Conservation (phyloP, 23 tunicate species). For the Aplidium turbinatum region DNA sequence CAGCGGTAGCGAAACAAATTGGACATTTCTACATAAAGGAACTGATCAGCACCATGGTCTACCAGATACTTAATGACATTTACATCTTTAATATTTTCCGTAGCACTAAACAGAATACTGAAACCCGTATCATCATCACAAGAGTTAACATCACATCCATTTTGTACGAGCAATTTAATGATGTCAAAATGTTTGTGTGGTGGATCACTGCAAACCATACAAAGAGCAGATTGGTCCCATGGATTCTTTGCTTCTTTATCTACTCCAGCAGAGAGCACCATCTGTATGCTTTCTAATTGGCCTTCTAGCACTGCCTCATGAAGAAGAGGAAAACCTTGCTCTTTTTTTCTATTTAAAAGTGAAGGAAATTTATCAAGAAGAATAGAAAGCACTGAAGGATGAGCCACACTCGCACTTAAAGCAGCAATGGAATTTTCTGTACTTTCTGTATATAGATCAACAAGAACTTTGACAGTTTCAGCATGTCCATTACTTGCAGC, state of each 20-base stretch:
- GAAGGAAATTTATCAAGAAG: constrained; percentile 16
- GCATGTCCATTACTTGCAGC: constrained; percentile 47
- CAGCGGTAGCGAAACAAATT: no score
- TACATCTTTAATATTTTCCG: no score
- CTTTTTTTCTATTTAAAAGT: not conserved
- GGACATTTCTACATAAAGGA: no score
- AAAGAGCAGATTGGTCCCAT: constrained; percentile 34
- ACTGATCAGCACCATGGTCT: constrained; percentile 36
- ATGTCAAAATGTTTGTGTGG: constrained; percentile 3
- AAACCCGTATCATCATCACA: constrained; percentile 38
- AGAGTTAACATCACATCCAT: constrained; percentile 45
- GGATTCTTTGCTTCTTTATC: constrained; percentile 29
- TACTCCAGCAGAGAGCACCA: constrained; percentile 8
- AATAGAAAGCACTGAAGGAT: constrained; percentile 2
- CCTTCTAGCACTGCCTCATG: constrained; percentile 34
- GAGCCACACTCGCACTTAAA: constrained; percentile 9
- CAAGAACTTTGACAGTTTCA: constrained; percentile 35
- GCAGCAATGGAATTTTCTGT: not conserved
- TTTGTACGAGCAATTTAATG: constrained; percentile 6
- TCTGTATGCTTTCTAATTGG: constrained; percentile 13
- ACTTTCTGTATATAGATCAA: not conserved
- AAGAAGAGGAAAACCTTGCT: not conserved
- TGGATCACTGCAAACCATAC: constrained; percentile 17
- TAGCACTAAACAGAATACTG: constrained; percentile 52
- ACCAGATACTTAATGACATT: constrained; percentile 21